phyloP scores from a whole-genome alignment of 2,113 vertebrate species.

The Limnothrissa miodon region DNA sequence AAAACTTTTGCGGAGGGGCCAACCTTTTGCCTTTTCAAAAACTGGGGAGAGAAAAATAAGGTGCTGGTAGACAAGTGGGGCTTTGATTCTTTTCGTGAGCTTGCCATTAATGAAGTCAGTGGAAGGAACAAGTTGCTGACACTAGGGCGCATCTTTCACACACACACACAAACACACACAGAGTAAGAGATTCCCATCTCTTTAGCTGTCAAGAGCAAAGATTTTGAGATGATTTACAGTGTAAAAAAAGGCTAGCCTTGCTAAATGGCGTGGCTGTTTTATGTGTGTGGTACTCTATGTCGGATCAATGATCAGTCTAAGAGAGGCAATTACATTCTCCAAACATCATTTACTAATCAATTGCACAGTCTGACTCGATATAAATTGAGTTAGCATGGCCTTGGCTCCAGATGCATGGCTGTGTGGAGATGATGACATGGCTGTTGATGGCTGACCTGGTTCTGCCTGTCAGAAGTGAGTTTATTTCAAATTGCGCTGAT shows the following conservation, averaged over 20 bases:
- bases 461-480: background rate
- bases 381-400: constrained; percentile 49
- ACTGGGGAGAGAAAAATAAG: background rate
- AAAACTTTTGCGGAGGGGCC: background rate
- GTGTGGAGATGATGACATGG: constrained; percentile 48
- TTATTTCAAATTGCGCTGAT: background rate
- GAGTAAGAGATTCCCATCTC: background rate
- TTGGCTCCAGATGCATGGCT: constrained; percentile 31
- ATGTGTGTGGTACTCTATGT: constrained; percentile 40
- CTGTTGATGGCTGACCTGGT: background rate
- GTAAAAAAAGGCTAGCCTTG: background rate
- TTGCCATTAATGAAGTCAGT: background rate
- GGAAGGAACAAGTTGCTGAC: background rate
- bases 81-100: background rate
- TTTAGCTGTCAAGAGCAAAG: background rate
- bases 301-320: constrained; percentile 63
- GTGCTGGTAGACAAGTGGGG: background rate
- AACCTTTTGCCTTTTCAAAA: constrained; percentile 14
- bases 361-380: constrained; percentile 54
- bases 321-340: constrained; percentile 60
- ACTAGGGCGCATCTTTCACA: background rate
- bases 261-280: background rate
- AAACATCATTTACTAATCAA: constrained; percentile 55
- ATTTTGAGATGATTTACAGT: background rate
- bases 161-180: background rate